Evolutionary conservation across 2,888 invertebrate species (phyloP).

Genomic region (Macrostomum cliftonense): DNA sequence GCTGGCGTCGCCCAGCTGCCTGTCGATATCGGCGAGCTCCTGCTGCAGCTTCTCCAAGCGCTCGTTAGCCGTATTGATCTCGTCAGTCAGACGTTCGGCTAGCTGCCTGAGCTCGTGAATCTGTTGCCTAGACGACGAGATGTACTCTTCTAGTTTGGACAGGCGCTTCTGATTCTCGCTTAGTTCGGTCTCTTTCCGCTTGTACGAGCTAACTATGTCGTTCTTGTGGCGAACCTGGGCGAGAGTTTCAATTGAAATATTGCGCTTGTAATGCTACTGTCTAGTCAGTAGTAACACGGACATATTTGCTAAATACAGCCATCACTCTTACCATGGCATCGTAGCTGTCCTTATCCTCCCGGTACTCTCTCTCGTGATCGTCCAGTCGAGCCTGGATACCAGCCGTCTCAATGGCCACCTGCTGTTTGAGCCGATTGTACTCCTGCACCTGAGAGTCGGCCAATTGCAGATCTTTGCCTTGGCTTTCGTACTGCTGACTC

Average conservation of each 20-base stretch:
- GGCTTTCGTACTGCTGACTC: conserved; percentile 57
- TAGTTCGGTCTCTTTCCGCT: conserved; percentile 74
- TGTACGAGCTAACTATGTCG: conserved; percentile 68
- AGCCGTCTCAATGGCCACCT: conserved; percentile 79
- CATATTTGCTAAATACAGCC: too few relatives aligned
- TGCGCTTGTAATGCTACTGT: too few relatives aligned
- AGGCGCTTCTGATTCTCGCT: conserved; percentile 80
- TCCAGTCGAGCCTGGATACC: conserved; percentile 78
- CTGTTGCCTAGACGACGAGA: conserved; percentile 31
- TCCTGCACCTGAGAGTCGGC: conserved; percentile 63
- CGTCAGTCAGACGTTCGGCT: conserved; percentile 40
- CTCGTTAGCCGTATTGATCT: conserved; percentile 63
- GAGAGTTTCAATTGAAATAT: too few relatives aligned
- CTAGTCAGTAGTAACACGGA: too few relatives aligned
- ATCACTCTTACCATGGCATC: conserved; percentile 4
- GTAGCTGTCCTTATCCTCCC: conserved; percentile 39
- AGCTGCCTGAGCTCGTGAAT: conserved; percentile 4
- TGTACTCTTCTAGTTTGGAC: conserved; percentile 81
- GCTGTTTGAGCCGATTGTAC: conserved; percentile 82
- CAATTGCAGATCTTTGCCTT: conserved; percentile 71
- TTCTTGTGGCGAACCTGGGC: conserved; percentile 49
- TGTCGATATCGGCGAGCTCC: conserved; percentile 64
- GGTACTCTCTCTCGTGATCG: conserved; percentile 85
- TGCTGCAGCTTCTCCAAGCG: conserved; percentile 60
- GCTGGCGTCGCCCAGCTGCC: conserved; percentile 77